Base-by-base conservation (phyloP, 2,113 vertebrate species). In the Silurus glanis region DNA sequence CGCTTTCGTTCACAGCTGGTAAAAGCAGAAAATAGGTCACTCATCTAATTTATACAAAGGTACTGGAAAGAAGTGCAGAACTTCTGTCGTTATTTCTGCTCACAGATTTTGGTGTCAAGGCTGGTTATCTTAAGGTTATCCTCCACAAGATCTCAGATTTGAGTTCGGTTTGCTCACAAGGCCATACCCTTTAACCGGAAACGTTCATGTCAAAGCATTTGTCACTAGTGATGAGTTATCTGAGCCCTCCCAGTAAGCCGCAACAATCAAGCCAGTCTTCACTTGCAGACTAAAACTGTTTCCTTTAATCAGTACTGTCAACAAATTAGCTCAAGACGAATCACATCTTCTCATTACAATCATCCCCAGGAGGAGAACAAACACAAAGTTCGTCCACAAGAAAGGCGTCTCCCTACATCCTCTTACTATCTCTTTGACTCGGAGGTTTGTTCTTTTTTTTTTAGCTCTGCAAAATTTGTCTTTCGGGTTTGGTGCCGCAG, bases 241-340 rank as follows among this genome's bases (percentile, higher is more conserved):
- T 19, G 62, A 89, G 75, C 83, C 72, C 81, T 37, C 69, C 72
- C 86, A 80, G 80, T 75, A 58, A 83, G 80, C 37, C 14, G 16
- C 25, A 87, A 76, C 49, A 85, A 71, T 84, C 49, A 83, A 55
- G 66, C 62, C 51, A 66, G 37, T 64, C 85, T 75, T 72, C 75
- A 80, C 85, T 82, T 13, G 23, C 9, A 47, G 66, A 84, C 66
- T 72, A 74, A 79, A 66, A 45, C 80, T 83, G 75, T 86, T 84
- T 82, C 84, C 84, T 89, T 89, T 86, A 89, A 88, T 86, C 84
- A 87, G 84, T 64, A 86, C 49, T 69, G 86, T 88, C 89, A 89
- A 89, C 89, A 88, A 88, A 87, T 89, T 89, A 86, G 86, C 53
- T 55, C 80, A 87, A 83, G 84, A 88, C 83, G 80, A 89, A 89